phyloP scores from a whole-genome alignment of 2,888 invertebrate species.

The Germaria angustata region DNA sequence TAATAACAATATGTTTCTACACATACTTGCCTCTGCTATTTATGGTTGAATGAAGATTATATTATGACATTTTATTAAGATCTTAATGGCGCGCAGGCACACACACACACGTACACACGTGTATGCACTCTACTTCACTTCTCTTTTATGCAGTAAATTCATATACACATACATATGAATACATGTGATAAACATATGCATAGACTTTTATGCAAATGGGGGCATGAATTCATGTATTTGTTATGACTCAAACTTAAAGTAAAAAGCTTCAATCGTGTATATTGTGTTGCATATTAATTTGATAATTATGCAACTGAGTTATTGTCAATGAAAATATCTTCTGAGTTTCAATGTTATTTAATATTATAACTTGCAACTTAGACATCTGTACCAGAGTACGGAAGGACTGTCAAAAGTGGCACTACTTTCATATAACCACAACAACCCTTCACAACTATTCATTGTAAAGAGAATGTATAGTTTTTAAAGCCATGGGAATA shows the following conservation, averaged over 20 bases:
- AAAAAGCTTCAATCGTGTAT: neutral
- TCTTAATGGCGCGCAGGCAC: neutral
- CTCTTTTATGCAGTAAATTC: neutral
- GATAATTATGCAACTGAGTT: constrained; percentile 15
- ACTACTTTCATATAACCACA: neutral
- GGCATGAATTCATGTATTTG: neutral
- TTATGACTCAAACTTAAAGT: neutral
- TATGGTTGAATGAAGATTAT: constrained; percentile 52
- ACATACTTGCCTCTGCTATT: constrained; percentile 30
- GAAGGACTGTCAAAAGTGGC: neutral
- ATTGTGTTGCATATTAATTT: constrained; percentile 19
- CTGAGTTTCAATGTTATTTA: constrained; percentile 31
- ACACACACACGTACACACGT: neutral
- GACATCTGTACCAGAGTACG: neutral
- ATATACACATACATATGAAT: neutral
- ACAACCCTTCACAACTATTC: neutral
- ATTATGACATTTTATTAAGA: constrained; percentile 54
- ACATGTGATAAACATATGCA: neutral
- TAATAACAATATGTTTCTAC: constrained; percentile 21
- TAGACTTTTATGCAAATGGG: neutral
- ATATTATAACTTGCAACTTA: constrained; percentile 28
- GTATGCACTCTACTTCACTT: neutral
- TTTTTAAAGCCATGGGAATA: no score
- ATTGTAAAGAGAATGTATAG: neutral
- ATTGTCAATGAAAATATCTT: constrained; percentile 32